phyloP scores from a whole-genome alignment of 2,113 vertebrate genomes.

The human region DNA sequence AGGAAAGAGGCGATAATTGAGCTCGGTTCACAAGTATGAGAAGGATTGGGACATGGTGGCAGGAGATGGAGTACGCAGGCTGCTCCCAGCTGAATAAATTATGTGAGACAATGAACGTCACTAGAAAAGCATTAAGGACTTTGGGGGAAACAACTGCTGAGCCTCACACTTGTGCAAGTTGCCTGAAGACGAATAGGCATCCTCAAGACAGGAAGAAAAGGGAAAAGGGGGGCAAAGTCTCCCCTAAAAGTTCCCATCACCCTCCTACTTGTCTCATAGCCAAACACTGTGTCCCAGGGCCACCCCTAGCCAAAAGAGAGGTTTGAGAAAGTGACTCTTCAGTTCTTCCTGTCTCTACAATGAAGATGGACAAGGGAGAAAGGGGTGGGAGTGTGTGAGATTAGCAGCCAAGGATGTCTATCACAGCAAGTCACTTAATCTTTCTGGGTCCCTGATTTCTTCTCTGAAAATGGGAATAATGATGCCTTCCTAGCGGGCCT shows the following conservation, averaged over 20 bases:
- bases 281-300: neutral
- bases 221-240: neutral
- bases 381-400: neutral
- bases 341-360: neutral
- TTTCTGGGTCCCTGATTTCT: neutral
- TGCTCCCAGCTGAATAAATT: neutral
- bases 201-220: neutral
- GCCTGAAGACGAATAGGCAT: neutral
- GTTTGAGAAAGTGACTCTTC: neutral
- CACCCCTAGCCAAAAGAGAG: neutral
- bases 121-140: neutral
- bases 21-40: neutral
- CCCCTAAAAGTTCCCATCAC: neutral
- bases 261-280: neutral
- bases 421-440: neutral
- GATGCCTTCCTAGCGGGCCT: neutral
- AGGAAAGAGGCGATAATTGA: neutral
- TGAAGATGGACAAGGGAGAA: neutral
- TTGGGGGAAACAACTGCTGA: too few species aligned
- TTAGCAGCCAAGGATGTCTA: neutral
- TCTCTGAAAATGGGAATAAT: neutral
- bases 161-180: neutral
- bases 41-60: accelerated
- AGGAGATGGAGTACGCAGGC: neutral
- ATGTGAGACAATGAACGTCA: too few species aligned